Conservation (phyloP, 2,113 vertebrate species). For the Circaetus cinerascens region DNA sequence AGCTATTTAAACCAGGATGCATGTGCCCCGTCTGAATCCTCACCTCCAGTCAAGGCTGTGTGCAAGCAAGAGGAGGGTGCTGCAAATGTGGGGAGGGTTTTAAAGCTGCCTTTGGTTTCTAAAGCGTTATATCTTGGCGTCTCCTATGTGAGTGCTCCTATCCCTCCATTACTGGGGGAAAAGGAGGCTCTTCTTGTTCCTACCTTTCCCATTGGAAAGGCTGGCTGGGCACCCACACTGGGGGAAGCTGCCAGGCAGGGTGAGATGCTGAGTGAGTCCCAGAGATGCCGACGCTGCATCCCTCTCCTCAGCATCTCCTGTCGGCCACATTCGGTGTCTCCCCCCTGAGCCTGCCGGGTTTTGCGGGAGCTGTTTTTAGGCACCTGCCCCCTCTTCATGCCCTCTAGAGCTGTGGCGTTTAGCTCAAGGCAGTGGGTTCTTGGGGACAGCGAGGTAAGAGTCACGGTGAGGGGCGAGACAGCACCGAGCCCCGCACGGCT, state of each 20-base stretch:
- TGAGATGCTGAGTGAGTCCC: background rate
- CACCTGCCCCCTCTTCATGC: background rate
- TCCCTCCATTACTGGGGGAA: background rate
- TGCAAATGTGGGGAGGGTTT: background rate
- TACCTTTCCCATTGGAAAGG: background rate
- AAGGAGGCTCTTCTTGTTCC: background rate
- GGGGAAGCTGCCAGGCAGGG: background rate
- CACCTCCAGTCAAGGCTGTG: background rate
- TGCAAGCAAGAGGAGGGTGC: background rate
- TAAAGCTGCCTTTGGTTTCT: background rate
- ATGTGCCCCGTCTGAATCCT: background rate
- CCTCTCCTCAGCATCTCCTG: background rate
- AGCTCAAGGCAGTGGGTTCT: background rate
- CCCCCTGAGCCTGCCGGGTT: background rate
- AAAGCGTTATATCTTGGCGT: background rate
- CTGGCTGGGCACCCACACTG: background rate
- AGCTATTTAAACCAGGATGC: background rate
- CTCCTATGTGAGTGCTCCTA: background rate
- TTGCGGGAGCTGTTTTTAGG: background rate
- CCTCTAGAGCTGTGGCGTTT: background rate
- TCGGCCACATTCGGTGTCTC: background rate
- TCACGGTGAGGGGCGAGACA: rapidly evolving
- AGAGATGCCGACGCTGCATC: rapidly evolving
- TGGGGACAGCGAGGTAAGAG: background rate
- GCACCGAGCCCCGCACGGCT: rapidly evolving